Evolutionary conservation across 2,113 vertebrate species (phyloP).

Genomic region (Chunga burmeisteri): DNA sequence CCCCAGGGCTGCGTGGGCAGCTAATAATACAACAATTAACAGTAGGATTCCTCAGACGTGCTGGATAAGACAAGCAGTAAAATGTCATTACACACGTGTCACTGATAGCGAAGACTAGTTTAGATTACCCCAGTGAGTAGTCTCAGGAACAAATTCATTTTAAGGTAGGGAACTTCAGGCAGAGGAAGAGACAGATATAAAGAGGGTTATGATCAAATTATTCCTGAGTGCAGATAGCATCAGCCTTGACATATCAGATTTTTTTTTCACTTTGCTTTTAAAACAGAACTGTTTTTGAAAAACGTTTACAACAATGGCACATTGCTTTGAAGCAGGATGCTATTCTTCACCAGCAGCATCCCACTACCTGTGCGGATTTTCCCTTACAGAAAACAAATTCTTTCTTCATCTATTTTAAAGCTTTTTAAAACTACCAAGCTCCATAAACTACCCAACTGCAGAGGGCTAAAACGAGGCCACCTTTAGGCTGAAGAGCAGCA

Average conservation of each 20-base stretch:
- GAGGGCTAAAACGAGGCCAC: not conserved
- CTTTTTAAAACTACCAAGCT: not conserved
- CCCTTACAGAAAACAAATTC: not conserved
- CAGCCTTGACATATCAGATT: not conserved
- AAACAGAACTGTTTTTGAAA: not conserved
- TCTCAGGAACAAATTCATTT: constrained; percentile 2
- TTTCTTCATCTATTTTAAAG: not conserved
- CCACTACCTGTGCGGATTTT: accelerated
- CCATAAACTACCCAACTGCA: not conserved
- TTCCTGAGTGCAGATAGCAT: not conserved
- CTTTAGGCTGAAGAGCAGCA: not conserved
- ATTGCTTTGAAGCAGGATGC: not conserved
- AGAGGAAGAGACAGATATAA: not conserved
- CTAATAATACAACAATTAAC: not conserved
- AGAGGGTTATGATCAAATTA: constrained; percentile 14
- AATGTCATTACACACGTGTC: not conserved
- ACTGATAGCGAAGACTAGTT: not conserved
- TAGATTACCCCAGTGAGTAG: not conserved
- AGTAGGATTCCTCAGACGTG: not conserved
- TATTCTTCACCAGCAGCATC: not conserved
- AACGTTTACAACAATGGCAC: not conserved
- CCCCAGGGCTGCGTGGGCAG: not conserved
- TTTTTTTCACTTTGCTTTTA: not conserved
- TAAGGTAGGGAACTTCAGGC: not conserved
- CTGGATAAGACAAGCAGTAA: not conserved